A percentile compares a stretch with the other conserved stretches of the same genome.
Conservation (phyloP, 2,113 vertebrate genomes). For the Fregata magnificens region DNA sequence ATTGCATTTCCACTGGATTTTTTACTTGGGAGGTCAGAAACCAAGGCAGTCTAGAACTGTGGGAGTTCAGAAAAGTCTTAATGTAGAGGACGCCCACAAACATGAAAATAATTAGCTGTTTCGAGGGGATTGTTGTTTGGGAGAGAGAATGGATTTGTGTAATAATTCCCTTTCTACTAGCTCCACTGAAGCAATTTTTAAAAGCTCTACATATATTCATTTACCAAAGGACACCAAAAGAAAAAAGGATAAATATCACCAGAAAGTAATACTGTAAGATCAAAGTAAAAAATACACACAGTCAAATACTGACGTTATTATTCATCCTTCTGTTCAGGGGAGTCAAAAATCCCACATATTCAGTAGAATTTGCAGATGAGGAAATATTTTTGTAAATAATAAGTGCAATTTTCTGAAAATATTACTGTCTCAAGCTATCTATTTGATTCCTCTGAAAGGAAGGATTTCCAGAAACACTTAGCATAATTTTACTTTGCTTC, state of each 20-base stretch:
- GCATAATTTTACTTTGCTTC: neutral
- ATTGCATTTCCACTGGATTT: neutral
- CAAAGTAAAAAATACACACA: neutral
- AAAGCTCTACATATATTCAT: neutral
- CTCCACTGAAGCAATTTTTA: neutral
- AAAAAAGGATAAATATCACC: neutral
- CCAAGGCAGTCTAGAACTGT: neutral
- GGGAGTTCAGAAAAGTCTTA: neutral
- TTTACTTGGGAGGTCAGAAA: constrained; percentile 38
- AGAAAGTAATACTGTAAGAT: neutral
- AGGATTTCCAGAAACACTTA: neutral
- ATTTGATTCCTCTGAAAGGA: neutral
- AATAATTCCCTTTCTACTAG: neutral
- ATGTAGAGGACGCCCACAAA: neutral
- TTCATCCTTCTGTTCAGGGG: neutral
- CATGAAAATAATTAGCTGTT: constrained; percentile 9
- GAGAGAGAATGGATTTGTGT: neutral
- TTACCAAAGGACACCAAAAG: neutral
- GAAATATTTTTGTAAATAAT: neutral
- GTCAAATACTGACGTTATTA: neutral
- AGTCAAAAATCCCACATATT: neutral
- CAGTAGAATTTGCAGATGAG: neutral
- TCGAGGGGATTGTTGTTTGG: neutral
- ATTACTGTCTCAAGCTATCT: neutral
- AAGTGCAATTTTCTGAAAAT: neutral